Conservation (phyloP, 1,140 invertebrate genomes). For the Pseudomyrmex sp. region DNA sequence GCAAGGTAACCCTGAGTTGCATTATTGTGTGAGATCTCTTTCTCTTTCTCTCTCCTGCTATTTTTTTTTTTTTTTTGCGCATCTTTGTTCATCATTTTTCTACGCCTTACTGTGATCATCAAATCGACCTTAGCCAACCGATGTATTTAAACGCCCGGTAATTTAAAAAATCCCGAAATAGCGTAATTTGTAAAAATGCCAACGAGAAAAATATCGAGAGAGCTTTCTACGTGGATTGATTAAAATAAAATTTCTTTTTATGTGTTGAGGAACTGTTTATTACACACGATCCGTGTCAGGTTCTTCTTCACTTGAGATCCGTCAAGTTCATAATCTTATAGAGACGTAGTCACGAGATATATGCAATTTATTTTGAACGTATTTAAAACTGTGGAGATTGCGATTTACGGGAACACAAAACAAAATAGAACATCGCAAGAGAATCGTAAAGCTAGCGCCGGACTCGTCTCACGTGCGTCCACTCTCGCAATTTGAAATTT, state of each 20-base stretch:
- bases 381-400: background rate
- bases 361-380: conserved; percentile 3
- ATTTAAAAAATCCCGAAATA: conserved; percentile 25
- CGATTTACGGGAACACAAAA: background rate
- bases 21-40: conserved; percentile 43
- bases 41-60: background rate
- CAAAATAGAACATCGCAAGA: background rate
- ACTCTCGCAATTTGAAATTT: too few relatives aligned
- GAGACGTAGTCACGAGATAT: background rate
- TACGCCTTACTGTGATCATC: conserved; percentile 60
- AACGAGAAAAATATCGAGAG: background rate
- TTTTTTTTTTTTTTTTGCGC: background rate
- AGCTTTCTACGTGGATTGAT: conserved; percentile 51
- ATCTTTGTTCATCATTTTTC: conserved; percentile 52
- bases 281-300: background rate
- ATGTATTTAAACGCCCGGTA: conserved; percentile 36
- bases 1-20: background rate
- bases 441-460: background rate
- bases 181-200: conserved; percentile 32
- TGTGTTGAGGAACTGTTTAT: conserved; percentile 46
- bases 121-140: conserved; percentile 23
- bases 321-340: conserved; percentile 8
- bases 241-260: conserved; percentile 52
- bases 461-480: too few relatives aligned
- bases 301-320: background rate